Evolutionary conservation across 2,113 vertebrate species (phyloP), one percentile per base, ranked within the genome.

Genomic region (Aphyosemion australe): DNA sequence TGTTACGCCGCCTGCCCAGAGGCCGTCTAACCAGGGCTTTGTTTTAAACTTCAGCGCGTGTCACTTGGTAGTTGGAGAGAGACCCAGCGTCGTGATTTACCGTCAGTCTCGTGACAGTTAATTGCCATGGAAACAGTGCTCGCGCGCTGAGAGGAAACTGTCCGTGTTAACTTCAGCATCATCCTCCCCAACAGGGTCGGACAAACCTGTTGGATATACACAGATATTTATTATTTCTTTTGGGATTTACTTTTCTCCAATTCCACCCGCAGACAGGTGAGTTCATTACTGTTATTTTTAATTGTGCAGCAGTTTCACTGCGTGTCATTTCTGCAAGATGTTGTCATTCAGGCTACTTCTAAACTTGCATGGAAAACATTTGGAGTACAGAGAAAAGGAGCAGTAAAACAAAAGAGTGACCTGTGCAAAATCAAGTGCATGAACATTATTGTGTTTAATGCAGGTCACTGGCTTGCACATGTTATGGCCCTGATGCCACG

Each of bases 41-140:
- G 65, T 43, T 47, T 46, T 21, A 60, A 84, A 84, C 61, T 77
- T 64, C 43, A 57, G 56, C 4, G 50, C 16, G 12, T 60, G 62
- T 59, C 74, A 66, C 65, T 66, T 12, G 61, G 21, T 49, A 46
- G 64, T 77, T 61, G 19, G 16, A 60, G 45, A 61, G 62, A 74
- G 13, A 56, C 41, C 21, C 20, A 43, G 80, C 68, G 77, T 89
- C 90, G 87, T 89, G 87, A 87, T 84, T 87, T 88, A 67, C 87
- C 87, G 85, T 84, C 78, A 65, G 84, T 68, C 65, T 80, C 73
- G 89, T 94, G 92, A 93, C 92, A 92, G 88, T 71, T 80, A 53
- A 90, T 94, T 87, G 81, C 90, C 92, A 93, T 92, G 91, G 91
- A 89, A 91, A 91, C 92, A 57, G 85, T 75, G 87, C 87, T 84